These are phyloP conservation scores for Zosterops pallidus DNA, from an alignment of 2,113 vertebrate genomes.

Conservation along the genomic window DNA sequence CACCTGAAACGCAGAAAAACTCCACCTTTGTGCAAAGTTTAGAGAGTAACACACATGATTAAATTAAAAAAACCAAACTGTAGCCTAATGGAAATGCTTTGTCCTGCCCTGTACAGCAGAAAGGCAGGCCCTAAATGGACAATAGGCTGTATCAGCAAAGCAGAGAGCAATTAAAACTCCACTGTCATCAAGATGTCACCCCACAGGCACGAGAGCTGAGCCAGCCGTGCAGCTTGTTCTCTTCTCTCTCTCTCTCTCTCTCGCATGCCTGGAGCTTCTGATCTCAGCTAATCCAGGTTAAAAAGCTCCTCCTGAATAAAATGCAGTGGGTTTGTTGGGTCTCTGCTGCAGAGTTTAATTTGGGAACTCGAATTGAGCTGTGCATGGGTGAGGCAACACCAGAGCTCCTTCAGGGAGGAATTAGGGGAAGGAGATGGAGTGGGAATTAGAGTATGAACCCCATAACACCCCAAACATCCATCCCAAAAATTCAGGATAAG, in stretches of 20 bases:
- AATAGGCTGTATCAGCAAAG: conserved; percentile 34
- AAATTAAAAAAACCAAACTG: neutral
- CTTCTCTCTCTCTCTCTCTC: conserved; percentile 48
- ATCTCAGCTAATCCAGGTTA: neutral
- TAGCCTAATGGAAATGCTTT: neutral
- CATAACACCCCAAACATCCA: neutral
- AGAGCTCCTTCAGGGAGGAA: neutral
- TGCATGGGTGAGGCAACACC: rapidly evolving
- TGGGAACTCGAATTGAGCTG: neutral
- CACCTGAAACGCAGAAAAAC: neutral
- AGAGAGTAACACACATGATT: neutral
- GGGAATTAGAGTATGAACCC: neutral
- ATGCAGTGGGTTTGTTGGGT: rapidly evolving
- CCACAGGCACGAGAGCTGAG: conserved; percentile 42
- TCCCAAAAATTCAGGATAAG: neutral
- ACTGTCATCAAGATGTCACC: conserved; percentile 49
- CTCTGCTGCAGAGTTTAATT: neutral
- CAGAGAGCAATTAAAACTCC: conserved; percentile 38
- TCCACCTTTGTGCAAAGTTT: rapidly evolving
- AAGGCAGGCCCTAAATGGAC: neutral
- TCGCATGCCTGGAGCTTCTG: conserved; percentile 4
- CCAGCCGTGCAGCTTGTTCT: neutral
- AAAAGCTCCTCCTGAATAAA: neutral
- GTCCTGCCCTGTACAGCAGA: neutral
- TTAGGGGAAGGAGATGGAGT: rapidly evolving